phyloP scores from a whole-genome alignment of 2,888 invertebrate genomes.

The Lapara coniferarum region DNA sequence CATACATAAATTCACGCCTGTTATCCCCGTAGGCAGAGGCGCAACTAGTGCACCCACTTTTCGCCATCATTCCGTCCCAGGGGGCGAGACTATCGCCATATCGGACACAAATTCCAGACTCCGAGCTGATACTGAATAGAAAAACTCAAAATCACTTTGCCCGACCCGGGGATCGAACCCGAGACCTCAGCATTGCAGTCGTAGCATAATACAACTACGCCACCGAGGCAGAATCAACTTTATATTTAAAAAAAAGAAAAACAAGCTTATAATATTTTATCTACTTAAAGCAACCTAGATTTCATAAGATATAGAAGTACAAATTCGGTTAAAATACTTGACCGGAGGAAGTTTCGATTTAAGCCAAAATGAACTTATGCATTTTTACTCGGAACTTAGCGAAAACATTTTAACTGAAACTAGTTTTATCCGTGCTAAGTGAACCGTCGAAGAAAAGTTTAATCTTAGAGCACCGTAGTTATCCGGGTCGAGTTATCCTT shows the following conservation, averaged over 20 bases:
- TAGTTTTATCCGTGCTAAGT: conserved; percentile 47
- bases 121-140: no score
- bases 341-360: conserved; percentile 22
- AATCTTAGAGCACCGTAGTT: conserved; percentile 39
- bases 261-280: not conserved
- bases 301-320: not conserved
- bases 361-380: conserved; percentile 38
- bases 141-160: no score
- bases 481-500: conserved; percentile 40
- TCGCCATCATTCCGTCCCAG: no score
- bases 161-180: no score
- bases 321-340: conserved; percentile 7
- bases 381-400: conserved; percentile 40
- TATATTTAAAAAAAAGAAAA: not conserved
- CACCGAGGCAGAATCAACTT: not conserved
- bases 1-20: no score
- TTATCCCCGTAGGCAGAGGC: no score
- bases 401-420: conserved; percentile 49
- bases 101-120: no score
- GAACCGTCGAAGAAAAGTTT: conserved; percentile 48
- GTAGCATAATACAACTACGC: no score
- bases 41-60: no score
- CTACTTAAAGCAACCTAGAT: not conserved
- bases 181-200: no score
- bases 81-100: no score